Evolutionary conservation across 2,797 vertebrate genomes (phyloP).

Genomic region (Odontamblyopus lacepedii): DNA sequence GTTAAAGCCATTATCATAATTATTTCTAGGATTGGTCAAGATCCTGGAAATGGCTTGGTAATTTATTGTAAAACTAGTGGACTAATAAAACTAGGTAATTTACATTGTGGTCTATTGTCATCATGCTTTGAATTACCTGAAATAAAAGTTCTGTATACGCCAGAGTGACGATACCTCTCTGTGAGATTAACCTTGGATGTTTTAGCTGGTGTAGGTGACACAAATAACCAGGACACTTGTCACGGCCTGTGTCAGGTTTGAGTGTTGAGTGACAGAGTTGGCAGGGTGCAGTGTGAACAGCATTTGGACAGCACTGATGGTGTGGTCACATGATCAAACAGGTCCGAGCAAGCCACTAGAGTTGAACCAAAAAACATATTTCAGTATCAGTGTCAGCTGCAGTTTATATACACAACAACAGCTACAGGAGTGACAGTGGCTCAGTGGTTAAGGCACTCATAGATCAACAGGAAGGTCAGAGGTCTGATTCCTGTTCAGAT

Average conservation of each 20-base stretch:
- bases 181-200: not conserved
- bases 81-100: no score
- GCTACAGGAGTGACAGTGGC: no score
- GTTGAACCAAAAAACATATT: not conserved
- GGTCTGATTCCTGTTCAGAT: no score
- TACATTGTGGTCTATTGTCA: not conserved
- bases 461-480: no score
- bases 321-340: constrained; percentile 26
- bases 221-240: not conserved
- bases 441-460: no score
- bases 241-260: not conserved
- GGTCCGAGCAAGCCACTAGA: constrained; percentile 50
- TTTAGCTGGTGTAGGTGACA: not conserved
- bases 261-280: constrained; percentile 19
- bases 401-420: not conserved
- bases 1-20: no score
- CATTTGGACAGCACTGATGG: not conserved
- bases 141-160: not conserved
- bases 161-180: not conserved
- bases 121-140: not conserved
- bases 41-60: no score
- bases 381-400: not conserved
- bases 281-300: not conserved
- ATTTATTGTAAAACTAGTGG: no score
- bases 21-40: no score